Evolutionary conservation across 2,113 vertebrate genomes (phyloP), one percentile per base, ranked within the genome.

Genomic region (Dunckerocampus dactyliophorus): DNA sequence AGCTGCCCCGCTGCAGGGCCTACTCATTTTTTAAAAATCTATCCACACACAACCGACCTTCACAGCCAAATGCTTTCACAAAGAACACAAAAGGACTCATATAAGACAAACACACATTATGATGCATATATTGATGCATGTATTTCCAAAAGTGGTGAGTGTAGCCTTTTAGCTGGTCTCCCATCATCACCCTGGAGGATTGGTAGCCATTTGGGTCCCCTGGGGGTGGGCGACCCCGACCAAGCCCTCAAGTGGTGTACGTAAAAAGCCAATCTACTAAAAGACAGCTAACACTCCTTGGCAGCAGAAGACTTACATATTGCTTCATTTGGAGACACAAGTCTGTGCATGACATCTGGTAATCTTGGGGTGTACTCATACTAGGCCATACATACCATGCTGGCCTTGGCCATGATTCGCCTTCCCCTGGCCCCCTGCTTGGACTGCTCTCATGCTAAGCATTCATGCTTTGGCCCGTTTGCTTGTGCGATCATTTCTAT

Each of bases 121-220:
- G 31, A 60, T 65, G 47, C 15, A 10, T 9, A 28, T 1, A 52
- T 8, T 14, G 14, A 52, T 31, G 31, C 52, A 39, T 20, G 14
- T 2, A 11, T 62, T 63, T 67, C 15, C 62, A 62, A 62, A 67
- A 58, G 21, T 56, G 53, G 78, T 42, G n/a, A n/a, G 37, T 43
- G 34, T 37, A 7, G 70, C 72, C 70, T 73, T 59, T 62, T 46
- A 61, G 49, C 52, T 81, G 79, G 82, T 79, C 83, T 83, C 76
- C 58, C 59, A 87, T 88, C 82, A 88, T 81, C 83, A 84, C 80
- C 77, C 75, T 70, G 47, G 75, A 66, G 81, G 37, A 71, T 80
- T 83, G 77, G 82, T 69, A 78, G 21, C 79, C 81, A 82, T 67
- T 72, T 62, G 67, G 51, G 62, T 74, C 86, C 81, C 82, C 68